These are phyloP conservation scores for Gymnocephalus cernua DNA, from an alignment of 2,113 vertebrate genomes.

Conservation along the genomic window DNA sequence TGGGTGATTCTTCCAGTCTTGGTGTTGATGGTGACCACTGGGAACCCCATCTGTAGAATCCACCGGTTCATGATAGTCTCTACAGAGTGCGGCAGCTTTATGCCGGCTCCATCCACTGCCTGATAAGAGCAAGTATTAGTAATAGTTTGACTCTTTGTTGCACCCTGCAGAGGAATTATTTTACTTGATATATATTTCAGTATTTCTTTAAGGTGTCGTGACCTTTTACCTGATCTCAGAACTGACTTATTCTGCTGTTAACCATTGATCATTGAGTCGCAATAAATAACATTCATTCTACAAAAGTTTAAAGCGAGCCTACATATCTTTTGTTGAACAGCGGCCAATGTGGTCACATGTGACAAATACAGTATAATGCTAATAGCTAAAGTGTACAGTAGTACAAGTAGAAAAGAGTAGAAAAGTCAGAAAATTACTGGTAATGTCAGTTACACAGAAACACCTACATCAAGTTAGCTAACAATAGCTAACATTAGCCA, in stretches of 20 bases:
- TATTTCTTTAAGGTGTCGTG: background rate
- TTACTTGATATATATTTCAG: background rate
- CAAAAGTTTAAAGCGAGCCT: background rate
- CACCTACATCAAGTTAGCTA: background rate
- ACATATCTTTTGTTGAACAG: background rate
- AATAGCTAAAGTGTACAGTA: background rate
- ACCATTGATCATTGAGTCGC: background rate
- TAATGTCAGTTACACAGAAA: background rate
- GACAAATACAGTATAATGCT: background rate
- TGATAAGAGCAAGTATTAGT: background rate
- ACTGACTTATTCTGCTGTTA: background rate
- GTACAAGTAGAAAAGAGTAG: background rate
- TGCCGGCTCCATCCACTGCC: constrained; percentile 63
- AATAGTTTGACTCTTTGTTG: background rate
- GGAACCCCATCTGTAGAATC: constrained; percentile 96
- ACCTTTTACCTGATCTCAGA: background rate
- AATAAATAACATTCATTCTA: background rate
- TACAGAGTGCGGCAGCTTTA: constrained; percentile 62
- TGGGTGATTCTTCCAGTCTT: constrained; percentile 78
- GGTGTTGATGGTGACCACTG: constrained; percentile 89
- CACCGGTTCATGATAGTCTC: constrained; percentile 91
- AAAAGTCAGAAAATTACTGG: background rate
- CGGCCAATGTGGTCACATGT: background rate
- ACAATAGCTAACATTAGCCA: background rate
- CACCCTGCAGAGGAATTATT: background rate